Percentiles rank a stretch among this genome's conserved stretches.
Evolutionary conservation across 2,888 invertebrate species (phyloP).

Genomic region (Enoplolaimus lenunculus): DNA sequence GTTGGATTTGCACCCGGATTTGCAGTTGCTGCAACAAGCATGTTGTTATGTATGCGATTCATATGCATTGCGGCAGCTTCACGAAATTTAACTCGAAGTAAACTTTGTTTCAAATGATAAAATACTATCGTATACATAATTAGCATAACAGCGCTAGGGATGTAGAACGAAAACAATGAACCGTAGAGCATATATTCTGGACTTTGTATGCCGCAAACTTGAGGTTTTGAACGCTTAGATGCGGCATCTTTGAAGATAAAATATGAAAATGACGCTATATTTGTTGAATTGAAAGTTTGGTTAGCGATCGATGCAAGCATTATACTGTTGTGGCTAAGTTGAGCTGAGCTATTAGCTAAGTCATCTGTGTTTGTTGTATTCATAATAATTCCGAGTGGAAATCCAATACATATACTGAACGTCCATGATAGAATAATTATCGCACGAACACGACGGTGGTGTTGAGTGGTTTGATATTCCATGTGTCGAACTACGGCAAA

Average conservation of each 20-base stretch:
- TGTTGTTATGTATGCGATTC: too few species aligned
- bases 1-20: too few species aligned
- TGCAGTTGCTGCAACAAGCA: too few species aligned
- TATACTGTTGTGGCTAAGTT: neutral
- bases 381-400: conserved; percentile 29
- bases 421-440: conserved; percentile 35
- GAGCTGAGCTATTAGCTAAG: too few species aligned
- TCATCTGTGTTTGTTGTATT: neutral
- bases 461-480: conserved; percentile 38
- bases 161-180: conserved; percentile 44
- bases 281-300: too few species aligned
- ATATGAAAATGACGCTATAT: too few species aligned
- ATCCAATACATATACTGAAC: conserved; percentile 34
- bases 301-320: too few species aligned
- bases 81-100: conserved; percentile 36
- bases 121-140: conserved; percentile 43
- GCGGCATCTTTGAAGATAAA: too few species aligned
- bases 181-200: conserved; percentile 35
- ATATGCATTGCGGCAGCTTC: conserved; percentile 24
- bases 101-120: conserved; percentile 39
- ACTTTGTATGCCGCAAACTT: conserved; percentile 24
- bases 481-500: conserved; percentile 24
- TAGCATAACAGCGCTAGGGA: conserved; percentile 46
- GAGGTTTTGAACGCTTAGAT: too few species aligned
- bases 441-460: conserved; percentile 34